phyloP scores from a whole-genome alignment of 2,113 vertebrate species.

The Nothoprocta perdicaria region DNA sequence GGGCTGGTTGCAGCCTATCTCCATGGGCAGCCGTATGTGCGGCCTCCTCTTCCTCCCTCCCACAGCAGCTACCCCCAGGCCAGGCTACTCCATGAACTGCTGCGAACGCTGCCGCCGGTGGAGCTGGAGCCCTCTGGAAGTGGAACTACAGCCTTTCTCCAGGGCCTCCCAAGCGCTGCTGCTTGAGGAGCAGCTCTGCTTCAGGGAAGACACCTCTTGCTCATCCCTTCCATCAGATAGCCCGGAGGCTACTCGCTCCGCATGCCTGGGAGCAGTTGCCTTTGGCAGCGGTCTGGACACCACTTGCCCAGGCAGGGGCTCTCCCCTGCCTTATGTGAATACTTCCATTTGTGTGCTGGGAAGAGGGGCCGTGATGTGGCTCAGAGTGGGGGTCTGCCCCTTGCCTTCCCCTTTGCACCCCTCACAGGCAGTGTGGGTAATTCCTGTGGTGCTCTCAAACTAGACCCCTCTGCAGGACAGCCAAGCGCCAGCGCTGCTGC shows the following conservation, averaged over 20 bases:
- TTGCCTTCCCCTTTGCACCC: not conserved
- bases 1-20: not conserved
- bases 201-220: not conserved
- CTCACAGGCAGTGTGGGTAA: not conserved
- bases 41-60: not conserved
- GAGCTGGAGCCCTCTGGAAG: not conserved
- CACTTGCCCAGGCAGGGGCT: not conserved
- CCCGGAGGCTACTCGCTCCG: not conserved
- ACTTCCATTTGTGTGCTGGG: not conserved
- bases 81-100: not conserved
- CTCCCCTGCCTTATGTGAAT: not conserved
- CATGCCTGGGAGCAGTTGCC: rapidly evolving
- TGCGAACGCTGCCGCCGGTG: not conserved
- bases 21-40: rapidly evolving
- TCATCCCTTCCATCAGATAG: not conserved
- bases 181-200: not conserved
- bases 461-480: not conserved
- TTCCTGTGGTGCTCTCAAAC: not conserved
- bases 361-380: rapidly evolving
- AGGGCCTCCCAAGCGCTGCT: not conserved
- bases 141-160: not conserved
- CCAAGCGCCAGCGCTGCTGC: not conserved
- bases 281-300: not conserved
- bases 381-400: not conserved
- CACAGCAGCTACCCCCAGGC: not conserved